A percentile compares a stretch with the other conserved stretches of the same genome.
phyloP scores from a whole-genome alignment of 1,140 invertebrate species.

The Pseudomyrmex gracilis region DNA sequence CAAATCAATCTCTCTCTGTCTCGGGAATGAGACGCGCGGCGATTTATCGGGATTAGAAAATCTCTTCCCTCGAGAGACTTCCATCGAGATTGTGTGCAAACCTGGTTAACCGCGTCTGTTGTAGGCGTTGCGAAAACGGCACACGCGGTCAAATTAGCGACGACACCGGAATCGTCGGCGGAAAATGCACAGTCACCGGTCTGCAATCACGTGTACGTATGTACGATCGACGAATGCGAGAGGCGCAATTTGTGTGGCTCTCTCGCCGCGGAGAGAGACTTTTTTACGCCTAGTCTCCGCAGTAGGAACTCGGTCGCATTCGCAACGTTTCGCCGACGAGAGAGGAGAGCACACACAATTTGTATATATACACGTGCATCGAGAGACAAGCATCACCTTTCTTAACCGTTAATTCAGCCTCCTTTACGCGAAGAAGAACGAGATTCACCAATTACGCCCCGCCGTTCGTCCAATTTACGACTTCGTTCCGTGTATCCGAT shows the following conservation, averaged over 20 bases:
- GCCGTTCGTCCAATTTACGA: constrained; percentile 53
- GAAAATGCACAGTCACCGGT: constrained; percentile 20
- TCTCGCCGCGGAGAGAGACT: constrained; percentile 33
- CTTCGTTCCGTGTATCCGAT: constrained; percentile 39
- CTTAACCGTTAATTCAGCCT: constrained; percentile 72
- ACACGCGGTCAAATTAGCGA: constrained; percentile 17
- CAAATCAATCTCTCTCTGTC: no score
- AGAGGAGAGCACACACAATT: constrained; percentile 16
- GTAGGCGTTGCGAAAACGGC: constrained; percentile 8
- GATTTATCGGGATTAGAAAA: not conserved
- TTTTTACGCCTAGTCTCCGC: constrained; percentile 71
- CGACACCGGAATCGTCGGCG: not conserved
- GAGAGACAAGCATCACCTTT: constrained; percentile 15
- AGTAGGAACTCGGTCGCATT: constrained; percentile 76
- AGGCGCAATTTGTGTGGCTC: not conserved
- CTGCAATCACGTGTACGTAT: not conserved
- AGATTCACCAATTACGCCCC: constrained; percentile 63
- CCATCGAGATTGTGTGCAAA: constrained; percentile 7
- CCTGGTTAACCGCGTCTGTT: not conserved
- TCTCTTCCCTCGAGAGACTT: not conserved
- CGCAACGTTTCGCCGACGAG: constrained; percentile 63
- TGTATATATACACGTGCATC: not conserved
- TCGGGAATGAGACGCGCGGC: no score
- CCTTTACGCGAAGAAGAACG: constrained; percentile 61
- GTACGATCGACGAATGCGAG: not conserved